phyloP scores from a whole-genome alignment of 2,888 invertebrate genomes.

The Agrotis clavis region DNA sequence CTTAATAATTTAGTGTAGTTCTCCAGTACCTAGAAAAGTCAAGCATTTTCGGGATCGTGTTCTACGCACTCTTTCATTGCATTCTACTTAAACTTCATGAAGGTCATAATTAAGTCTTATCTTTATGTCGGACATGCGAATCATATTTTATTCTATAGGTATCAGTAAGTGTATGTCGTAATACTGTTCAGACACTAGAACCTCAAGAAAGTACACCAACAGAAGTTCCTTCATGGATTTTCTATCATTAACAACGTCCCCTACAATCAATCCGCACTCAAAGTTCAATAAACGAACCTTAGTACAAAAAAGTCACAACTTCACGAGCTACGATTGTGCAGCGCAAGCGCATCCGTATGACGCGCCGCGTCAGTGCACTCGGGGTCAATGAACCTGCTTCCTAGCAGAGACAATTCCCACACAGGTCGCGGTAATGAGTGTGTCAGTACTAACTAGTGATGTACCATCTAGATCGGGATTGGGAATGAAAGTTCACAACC shows the following conservation, averaged over 20 bases:
- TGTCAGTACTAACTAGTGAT: slow-evolving; percentile 63
- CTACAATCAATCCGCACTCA: slow-evolving; percentile 39
- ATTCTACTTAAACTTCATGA: not conserved
- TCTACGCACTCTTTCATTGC: too few species aligned
- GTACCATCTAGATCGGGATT: slow-evolving; percentile 34
- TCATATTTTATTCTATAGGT: not conserved
- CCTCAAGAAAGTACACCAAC: not conserved
- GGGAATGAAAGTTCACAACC: not conserved
- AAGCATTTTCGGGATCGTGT: too few species aligned
- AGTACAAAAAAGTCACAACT: slow-evolving; percentile 63
- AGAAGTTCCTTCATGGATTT: not conserved
- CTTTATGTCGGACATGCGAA: not conserved
- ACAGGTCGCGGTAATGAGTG: slow-evolving; percentile 73
- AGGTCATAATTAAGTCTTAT: not conserved
- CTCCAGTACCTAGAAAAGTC: too few species aligned
- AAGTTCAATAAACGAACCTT: slow-evolving; percentile 68
- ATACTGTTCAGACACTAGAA: not conserved
- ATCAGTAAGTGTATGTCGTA: not conserved
- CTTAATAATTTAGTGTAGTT: too few species aligned
- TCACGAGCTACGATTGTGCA: slow-evolving; percentile 73
- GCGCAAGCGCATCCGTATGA: slow-evolving; percentile 82
- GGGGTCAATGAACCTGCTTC: slow-evolving; percentile 78
- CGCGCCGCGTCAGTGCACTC: slow-evolving; percentile 79
- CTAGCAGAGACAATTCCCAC: slow-evolving; percentile 78
- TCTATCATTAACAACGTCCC: not conserved